Conservation (phyloP, 64 coral and sea anemone species). For the Montipora sp. region DNA sequence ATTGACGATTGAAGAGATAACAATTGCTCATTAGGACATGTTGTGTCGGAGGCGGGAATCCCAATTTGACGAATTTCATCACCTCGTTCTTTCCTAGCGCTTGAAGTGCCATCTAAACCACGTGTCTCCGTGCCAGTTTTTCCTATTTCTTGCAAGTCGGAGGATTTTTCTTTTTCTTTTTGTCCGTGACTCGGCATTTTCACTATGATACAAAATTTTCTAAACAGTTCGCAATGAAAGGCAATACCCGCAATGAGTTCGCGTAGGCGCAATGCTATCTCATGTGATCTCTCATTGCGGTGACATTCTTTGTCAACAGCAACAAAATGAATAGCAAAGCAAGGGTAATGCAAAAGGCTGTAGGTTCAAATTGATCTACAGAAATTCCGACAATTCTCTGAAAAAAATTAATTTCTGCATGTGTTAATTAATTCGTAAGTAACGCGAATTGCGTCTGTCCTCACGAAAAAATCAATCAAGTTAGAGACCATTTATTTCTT, state of each 20-base stretch:
- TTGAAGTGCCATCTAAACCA: not conserved
- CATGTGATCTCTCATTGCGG: not conserved
- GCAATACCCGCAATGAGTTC: not conserved
- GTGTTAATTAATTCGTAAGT: no score
- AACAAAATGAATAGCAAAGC: no score
- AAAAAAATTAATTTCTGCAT: no score
- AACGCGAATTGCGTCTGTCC: no score
- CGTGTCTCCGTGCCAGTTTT: not conserved
- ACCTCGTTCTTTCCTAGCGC: not conserved
- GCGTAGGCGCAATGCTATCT: not conserved
- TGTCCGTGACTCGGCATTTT: no score
- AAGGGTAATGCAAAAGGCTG: no score
- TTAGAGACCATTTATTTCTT: no score
- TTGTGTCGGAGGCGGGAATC: conserved; percentile 17
- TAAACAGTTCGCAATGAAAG: not conserved
- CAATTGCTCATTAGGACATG: not conserved
- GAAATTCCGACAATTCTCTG: no score
- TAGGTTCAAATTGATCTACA: no score
- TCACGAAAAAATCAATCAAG: no score
- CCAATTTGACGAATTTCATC: not conserved
- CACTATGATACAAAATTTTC: not conserved
- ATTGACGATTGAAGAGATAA: not conserved
- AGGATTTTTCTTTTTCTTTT: not conserved
- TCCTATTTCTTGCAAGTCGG: not conserved
- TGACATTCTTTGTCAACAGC: no score